phyloP scores from a whole-genome alignment of 2,797 vertebrate genomes.

The Heteromormyrus szaboi region DNA sequence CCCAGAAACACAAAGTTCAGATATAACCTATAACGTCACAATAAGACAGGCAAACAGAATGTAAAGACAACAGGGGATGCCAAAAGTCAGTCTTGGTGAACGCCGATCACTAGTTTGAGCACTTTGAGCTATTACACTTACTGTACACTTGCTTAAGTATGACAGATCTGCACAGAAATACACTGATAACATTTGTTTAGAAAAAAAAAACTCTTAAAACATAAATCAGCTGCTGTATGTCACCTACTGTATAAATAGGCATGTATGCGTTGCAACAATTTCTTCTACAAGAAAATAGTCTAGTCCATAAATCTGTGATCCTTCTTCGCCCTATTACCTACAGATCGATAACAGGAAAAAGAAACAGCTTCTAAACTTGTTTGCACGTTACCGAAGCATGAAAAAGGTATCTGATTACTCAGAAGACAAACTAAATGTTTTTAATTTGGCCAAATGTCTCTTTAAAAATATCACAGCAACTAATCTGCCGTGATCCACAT shows the following conservation, averaged over 20 bases:
- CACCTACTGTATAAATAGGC: neutral
- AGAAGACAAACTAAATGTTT: neutral
- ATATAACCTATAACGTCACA: neutral
- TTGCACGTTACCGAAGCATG: neutral
- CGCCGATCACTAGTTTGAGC: neutral
- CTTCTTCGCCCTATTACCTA: neutral
- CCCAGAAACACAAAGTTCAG: neutral
- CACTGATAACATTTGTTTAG: neutral
- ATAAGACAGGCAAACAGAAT: neutral
- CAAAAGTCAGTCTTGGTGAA: neutral
- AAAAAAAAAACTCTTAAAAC: neutral
- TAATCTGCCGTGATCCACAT: neutral
- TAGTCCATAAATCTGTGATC: neutral
- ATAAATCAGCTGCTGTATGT: neutral
- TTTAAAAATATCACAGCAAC: neutral
- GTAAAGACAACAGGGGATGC: neutral
- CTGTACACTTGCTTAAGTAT: neutral
- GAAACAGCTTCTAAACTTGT: neutral
- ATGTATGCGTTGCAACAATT: neutral
- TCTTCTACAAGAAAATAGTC: neutral
- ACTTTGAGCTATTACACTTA: neutral
- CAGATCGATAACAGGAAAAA: neutral
- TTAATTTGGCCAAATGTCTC: slow-evolving; percentile 4
- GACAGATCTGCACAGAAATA: neutral
- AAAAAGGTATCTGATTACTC: neutral